Evolutionary conservation across 1,140 invertebrate genomes (phyloP).

Genomic region (Neodiprion pinetum): DNA sequence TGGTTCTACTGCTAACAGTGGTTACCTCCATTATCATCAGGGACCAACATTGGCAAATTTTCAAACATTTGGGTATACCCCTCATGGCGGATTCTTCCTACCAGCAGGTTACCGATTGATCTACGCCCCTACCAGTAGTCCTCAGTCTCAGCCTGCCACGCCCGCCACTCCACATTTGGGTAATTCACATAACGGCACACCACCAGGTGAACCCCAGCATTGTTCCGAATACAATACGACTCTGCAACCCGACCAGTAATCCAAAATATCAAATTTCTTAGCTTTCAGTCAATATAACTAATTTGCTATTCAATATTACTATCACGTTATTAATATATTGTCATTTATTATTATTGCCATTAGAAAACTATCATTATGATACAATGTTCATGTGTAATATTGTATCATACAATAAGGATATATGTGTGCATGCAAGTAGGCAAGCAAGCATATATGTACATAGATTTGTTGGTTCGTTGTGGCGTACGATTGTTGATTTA

Average conservation of each 20-base stretch:
- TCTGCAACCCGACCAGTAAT: constrained; percentile 41
- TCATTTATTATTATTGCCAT: neutral
- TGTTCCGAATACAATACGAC: constrained; percentile 29
- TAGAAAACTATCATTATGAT: neutral
- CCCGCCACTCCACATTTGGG: constrained; percentile 51
- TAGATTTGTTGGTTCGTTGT: too few relatives aligned
- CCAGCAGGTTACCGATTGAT: constrained; percentile 56
- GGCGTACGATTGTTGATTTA: too few relatives aligned
- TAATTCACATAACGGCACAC: constrained; percentile 54
- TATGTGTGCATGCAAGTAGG: neutral
- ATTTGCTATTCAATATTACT: constrained; percentile 3
- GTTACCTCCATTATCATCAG: constrained; percentile 53
- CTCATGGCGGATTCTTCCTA: constrained; percentile 54
- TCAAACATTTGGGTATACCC: constrained; percentile 46
- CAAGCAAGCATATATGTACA: too few relatives aligned
- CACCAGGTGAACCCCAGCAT: constrained; percentile 50
- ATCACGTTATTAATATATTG: neutral
- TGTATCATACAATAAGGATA: neutral
- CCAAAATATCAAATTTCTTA: neutral
- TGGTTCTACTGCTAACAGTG: constrained; percentile 27
- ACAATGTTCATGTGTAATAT: neutral
- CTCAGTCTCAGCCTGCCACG: constrained; percentile 52
- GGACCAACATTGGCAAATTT: constrained; percentile 47
- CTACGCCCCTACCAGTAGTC: constrained; percentile 49
- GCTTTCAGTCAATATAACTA: neutral